Base-by-base conservation (phyloP, 37 sponge, comb jelly and placozoan species). In the Hexactinellida sp. region DNA sequence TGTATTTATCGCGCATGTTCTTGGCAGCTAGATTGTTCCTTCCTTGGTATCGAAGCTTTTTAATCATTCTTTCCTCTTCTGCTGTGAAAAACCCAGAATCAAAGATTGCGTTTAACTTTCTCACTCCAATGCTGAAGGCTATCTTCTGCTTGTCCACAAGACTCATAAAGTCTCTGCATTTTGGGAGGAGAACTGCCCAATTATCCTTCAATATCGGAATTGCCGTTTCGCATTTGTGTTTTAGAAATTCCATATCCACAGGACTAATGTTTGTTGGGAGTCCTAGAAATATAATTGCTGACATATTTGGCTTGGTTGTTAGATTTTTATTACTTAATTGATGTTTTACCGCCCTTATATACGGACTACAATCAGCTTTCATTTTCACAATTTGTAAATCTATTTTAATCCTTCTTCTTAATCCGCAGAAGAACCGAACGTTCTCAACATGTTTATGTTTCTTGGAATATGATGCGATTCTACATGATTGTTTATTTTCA, bases 31-130 rank as follows among this genome's bases (percentile, higher is more conserved):
- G 13, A 63, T 63, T 63, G 13, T 63, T 63, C 76, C 76, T 63
- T n/a, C 76, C 76, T 63, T 63, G 76, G 76, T 63, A 63, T n/a
- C 76, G 21, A n/a, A 63, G 76, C 34, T 63, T 63, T 23, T 63
- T 63, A 32, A 63, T 63, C 76, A 63, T 21, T n/a, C 76, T 63
- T 63, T 63, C 76, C 30, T 63, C 76, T n/a, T 63, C 76, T 10
- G 28, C 30, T 10, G 76, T 63, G 76, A 63, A 63, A 28, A 63
- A 63, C 3, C 76, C 76, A 25, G 76, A 63, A 32, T 25, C 30
- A 3, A 63, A n/a, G 3, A 63, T 63, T 25, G 3, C 30, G 34
- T 63, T 63, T n/a, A 63, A n/a, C 5, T 63, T n/a, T 28, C 76
- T 63, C 21, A 63, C 30, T 23, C 76, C 34, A 21, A 63, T 63